Conservation (phyloP, 2,888 invertebrate species). For the Thumatha senex region DNA sequence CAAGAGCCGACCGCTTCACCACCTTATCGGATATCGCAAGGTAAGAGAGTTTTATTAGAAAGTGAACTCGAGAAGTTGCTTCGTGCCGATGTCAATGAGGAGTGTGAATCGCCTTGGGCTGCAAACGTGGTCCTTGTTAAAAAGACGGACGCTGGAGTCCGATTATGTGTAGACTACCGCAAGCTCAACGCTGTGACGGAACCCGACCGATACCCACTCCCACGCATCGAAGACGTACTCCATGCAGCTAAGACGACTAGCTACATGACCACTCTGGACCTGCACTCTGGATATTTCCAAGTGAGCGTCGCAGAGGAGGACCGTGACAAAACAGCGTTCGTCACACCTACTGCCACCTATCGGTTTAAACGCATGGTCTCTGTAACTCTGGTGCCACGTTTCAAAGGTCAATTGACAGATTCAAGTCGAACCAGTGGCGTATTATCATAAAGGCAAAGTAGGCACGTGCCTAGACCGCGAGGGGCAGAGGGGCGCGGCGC, state of each 20-base stretch:
- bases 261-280: neutral
- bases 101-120: neutral
- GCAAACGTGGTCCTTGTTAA: neutral
- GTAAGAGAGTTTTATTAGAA: slow-evolving; percentile 30
- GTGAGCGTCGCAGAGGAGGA: neutral
- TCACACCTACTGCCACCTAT: neutral
- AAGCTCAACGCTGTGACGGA: neutral
- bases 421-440: too few species aligned
- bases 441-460: too few species aligned
- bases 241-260: neutral
- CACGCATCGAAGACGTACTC: neutral
- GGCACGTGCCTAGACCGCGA: too few species aligned
- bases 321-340: neutral
- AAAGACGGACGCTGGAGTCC: neutral
- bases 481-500: too few species aligned
- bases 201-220: neutral
- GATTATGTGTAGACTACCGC: neutral
- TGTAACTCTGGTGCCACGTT: too few species aligned
- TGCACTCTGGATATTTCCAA: neutral
- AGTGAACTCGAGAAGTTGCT: slow-evolving; percentile 40
- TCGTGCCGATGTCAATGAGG: neutral
- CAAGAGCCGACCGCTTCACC: slow-evolving; percentile 42
- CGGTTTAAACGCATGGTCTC: too few species aligned
- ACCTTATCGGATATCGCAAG: slow-evolving; percentile 45
- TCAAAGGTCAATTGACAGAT: too few species aligned